Percentiles rank a stretch among this genome's conserved stretches.
phyloP scores from a whole-genome alignment of 2,797 vertebrate species.

The Hydrolagus colliei region DNA sequence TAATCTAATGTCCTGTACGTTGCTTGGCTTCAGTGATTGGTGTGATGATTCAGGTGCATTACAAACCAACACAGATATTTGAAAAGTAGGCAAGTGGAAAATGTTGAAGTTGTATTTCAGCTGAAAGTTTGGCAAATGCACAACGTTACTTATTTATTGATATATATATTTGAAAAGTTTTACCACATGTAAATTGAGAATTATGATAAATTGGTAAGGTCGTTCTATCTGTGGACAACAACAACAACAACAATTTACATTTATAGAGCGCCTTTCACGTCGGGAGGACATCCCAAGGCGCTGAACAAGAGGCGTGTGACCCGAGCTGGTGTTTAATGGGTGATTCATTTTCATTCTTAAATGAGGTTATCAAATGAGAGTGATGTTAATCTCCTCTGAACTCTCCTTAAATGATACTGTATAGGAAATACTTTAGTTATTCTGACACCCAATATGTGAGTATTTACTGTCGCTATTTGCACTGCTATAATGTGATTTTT shows the following conservation, averaged over 20 bases:
- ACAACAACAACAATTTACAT: too few species aligned
- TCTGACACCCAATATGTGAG: neutral
- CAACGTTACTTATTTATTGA: neutral
- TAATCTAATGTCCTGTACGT: neutral
- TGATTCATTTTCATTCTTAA: neutral
- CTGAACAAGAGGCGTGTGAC: too few species aligned
- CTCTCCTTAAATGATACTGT: constrained; percentile 2
- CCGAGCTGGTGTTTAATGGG: neutral
- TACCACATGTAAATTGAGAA: neutral
- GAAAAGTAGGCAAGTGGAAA: neutral
- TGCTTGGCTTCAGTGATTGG: too few species aligned
- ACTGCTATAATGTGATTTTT: neutral
- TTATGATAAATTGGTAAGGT: neutral
- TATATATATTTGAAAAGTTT: neutral
- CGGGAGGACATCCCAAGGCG: too few species aligned
- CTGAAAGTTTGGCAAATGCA: neutral
- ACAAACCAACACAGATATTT: neutral
- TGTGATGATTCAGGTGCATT: neutral
- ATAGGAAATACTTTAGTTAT: neutral
- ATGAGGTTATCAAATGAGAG: neutral
- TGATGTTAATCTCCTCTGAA: neutral
- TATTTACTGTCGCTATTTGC: neutral
- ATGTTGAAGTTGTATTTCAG: neutral
- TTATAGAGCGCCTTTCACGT: too few species aligned
- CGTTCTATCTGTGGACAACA: neutral